Evolutionary conservation across 2,888 invertebrate genomes (phyloP).

Genomic region (Phyllotreta cruciferae): DNA sequence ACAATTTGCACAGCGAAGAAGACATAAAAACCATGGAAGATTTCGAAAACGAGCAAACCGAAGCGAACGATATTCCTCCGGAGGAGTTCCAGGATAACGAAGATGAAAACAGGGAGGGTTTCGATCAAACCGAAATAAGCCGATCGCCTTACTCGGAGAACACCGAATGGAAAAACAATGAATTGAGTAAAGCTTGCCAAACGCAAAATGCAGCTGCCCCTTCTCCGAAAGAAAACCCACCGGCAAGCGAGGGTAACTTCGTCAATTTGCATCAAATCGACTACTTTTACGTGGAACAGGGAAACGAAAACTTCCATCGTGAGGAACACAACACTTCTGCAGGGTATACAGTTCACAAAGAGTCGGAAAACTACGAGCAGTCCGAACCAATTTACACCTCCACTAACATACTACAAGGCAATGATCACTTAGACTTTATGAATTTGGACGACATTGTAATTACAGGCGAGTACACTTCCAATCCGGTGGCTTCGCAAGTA

Average conservation of each 20-base stretch:
- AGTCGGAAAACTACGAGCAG: constrained; percentile 43
- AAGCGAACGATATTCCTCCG: constrained; percentile 34
- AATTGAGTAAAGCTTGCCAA: constrained; percentile 60
- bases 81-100: constrained; percentile 27
- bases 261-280: constrained; percentile 40
- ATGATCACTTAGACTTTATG: constrained; percentile 58
- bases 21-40: constrained; percentile 37
- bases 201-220: constrained; percentile 46
- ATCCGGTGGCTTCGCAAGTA: constrained; percentile 53
- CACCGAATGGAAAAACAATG: constrained; percentile 41
- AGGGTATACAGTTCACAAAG: constrained; percentile 35
- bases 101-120: constrained; percentile 33
- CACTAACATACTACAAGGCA: constrained; percentile 50
- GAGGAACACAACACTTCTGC: constrained; percentile 23
- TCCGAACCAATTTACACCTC: constrained; percentile 50
- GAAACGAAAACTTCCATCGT: constrained; percentile 24
- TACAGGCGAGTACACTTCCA: constrained; percentile 54
- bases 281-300: constrained; percentile 36
- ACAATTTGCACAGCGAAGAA: constrained; percentile 16
- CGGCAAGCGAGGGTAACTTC: constrained; percentile 31
- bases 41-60: constrained; percentile 33
- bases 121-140: constrained; percentile 36
- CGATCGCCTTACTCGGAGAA: constrained; percentile 39
- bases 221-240: constrained; percentile 33
- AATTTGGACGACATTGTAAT: constrained; percentile 63